These are phyloP conservation scores for Drosophila sp. DNA, from an alignment of 1,140 invertebrate species.

Conservation along the genomic window DNA sequence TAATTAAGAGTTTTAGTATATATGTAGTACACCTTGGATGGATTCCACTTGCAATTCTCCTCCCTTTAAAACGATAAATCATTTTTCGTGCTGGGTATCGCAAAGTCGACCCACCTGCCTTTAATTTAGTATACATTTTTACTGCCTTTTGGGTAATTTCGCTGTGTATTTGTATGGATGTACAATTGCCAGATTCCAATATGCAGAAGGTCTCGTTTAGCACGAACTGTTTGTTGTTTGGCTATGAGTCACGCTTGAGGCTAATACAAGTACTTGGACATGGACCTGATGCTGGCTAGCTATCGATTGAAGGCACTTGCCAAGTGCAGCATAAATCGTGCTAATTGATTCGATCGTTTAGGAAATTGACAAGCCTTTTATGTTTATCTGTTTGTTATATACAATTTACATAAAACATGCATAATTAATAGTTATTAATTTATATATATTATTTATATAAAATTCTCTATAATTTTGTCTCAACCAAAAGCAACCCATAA, in stretches of 20 bases:
- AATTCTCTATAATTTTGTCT: not conserved
- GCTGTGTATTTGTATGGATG: conserved; percentile 33
- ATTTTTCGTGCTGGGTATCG: not conserved
- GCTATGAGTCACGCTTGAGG: conserved; percentile 68
- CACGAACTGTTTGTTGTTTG: conserved; percentile 64
- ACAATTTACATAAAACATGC: conserved; percentile 72
- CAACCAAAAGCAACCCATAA: not conserved
- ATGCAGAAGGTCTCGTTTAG: conserved; percentile 78
- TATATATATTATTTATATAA: conserved; percentile 30
- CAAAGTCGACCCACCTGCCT: not conserved
- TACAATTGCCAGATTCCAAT: conserved; percentile 45
- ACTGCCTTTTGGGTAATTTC: conserved; percentile 36
- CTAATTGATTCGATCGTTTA: conserved; percentile 75
- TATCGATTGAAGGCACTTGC: conserved; percentile 26
- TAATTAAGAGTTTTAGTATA: no score
- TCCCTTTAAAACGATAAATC: not conserved
- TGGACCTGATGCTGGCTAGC: conserved; percentile 42
- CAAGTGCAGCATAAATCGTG: conserved; percentile 79
- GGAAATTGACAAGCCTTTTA: conserved; percentile 66
- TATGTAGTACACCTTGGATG: no score
- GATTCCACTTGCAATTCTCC: no score
- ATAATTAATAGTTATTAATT: conserved; percentile 76
- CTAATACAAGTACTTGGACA: conserved; percentile 57
- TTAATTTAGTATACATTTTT: conserved; percentile 27
- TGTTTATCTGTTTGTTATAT: conserved; percentile 38